phyloP scores from a whole-genome alignment of 1,140 invertebrate genomes.

The Zaprionus kolodkinae region DNA sequence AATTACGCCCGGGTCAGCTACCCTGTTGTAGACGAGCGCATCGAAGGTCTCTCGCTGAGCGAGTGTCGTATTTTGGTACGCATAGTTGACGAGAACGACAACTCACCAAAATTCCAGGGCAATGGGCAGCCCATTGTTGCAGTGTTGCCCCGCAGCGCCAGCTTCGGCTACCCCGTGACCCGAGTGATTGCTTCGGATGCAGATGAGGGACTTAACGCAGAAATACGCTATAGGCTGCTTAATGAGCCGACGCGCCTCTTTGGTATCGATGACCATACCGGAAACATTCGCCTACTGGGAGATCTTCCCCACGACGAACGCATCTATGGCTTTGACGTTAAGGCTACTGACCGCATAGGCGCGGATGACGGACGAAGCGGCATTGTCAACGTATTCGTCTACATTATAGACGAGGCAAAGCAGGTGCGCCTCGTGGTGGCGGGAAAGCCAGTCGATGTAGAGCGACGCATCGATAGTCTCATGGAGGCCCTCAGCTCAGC shows the following conservation, averaged over 20 bases:
- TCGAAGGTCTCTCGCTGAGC: slow-evolving; percentile 87
- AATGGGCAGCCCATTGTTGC: slow-evolving; percentile 90
- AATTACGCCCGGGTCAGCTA: slow-evolving; percentile 90
- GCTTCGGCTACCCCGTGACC: slow-evolving; percentile 92
- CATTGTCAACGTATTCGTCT: slow-evolving; percentile 93
- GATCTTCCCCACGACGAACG: slow-evolving; percentile 87
- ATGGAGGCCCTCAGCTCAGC: slow-evolving; percentile 89
- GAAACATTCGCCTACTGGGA: slow-evolving; percentile 89
- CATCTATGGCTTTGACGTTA: slow-evolving; percentile 94
- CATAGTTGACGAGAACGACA: slow-evolving; percentile 93
- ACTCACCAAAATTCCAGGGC: slow-evolving; percentile 89
- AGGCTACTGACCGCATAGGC: slow-evolving; percentile 91
- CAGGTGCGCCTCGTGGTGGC: slow-evolving; percentile 91
- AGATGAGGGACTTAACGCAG: slow-evolving; percentile 90
- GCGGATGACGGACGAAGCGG: slow-evolving; percentile 91
- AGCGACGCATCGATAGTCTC: slow-evolving; percentile 89
- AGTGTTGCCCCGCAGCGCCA: slow-evolving; percentile 90
- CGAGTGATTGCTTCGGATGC: slow-evolving; percentile 90
- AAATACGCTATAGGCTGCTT: slow-evolving; percentile 91
- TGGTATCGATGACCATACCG: slow-evolving; percentile 89
- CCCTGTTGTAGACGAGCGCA: slow-evolving; percentile 88
- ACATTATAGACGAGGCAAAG: slow-evolving; percentile 91
- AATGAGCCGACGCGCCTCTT: slow-evolving; percentile 89
- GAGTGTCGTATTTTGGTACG: slow-evolving; percentile 87
- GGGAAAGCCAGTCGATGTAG: slow-evolving; percentile 90